These are phyloP conservation scores for Pseudomyrmex concolor DNA, from an alignment of 1,140 invertebrate genomes.

Conservation along the genomic window DNA sequence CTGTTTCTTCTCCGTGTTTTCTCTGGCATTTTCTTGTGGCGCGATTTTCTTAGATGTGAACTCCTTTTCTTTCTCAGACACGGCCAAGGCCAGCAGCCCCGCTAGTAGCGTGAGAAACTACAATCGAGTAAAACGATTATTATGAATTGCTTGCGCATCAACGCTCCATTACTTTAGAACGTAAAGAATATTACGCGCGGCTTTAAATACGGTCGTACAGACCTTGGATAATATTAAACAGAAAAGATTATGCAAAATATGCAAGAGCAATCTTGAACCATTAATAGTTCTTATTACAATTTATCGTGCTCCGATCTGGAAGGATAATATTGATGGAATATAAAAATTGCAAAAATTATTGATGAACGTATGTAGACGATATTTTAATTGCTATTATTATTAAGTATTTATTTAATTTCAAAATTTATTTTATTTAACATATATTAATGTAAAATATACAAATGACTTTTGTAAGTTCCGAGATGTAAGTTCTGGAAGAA, in stretches of 20 bases:
- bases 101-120: slow-evolving; percentile 80
- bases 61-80: slow-evolving; percentile 84
- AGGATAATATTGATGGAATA: neutral
- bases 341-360: too few species aligned
- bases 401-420: neutral
- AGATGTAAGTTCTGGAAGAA: neutral
- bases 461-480: too few species aligned
- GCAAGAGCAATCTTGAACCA: neutral
- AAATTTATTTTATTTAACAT: neutral
- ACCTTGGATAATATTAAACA: neutral
- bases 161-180: neutral
- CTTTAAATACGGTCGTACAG: neutral
- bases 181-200: neutral
- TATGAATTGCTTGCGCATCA: slow-evolving; percentile 12
- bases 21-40: slow-evolving; percentile 13
- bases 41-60: slow-evolving; percentile 77
- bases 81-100: slow-evolving; percentile 84
- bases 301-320: neutral
- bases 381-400: too few species aligned
- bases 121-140: slow-evolving; percentile 38
- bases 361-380: too few species aligned
- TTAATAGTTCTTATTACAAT: neutral
- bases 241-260: neutral
- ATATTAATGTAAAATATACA: too few species aligned
- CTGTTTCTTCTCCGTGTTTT: slow-evolving; percentile 86